A percentile compares a stretch with the other conserved stretches of the same genome.
phyloP scores from a whole-genome alignment of 2,888 invertebrate species.

The Marasmarcha lunaedactyla region DNA sequence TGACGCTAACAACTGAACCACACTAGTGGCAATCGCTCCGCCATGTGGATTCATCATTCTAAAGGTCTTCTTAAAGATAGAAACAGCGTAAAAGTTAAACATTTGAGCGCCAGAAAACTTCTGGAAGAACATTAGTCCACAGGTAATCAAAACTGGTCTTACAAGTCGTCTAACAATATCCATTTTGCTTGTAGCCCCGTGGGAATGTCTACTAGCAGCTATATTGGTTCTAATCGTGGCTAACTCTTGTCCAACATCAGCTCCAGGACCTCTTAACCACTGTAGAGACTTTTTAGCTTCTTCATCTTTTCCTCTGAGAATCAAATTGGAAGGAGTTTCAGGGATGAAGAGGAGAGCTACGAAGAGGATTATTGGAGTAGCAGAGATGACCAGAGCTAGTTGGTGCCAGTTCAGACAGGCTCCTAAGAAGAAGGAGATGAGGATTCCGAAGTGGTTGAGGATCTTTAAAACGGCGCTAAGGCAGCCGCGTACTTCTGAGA shows the following conservation, averaged over 20 bases:
- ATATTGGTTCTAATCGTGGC: constrained; percentile 79
- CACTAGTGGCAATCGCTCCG: constrained; percentile 85
- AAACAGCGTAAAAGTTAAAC: constrained; percentile 86
- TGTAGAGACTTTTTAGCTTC: constrained; percentile 81
- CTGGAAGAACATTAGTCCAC: constrained; percentile 91
- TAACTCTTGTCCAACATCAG: constrained; percentile 81
- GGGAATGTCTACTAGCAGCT: constrained; percentile 51
- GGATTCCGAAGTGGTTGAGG: constrained; percentile 84
- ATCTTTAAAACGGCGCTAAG: constrained; percentile 89
- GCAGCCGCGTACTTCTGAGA: constrained; percentile 86
- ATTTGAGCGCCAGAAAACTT: constrained; percentile 85
- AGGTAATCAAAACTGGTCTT: constrained; percentile 83
- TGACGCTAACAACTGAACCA: constrained; percentile 86
- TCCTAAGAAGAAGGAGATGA: constrained; percentile 85
- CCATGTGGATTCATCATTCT: constrained; percentile 83
- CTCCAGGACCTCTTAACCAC: constrained; percentile 83
- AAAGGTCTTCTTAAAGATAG: constrained; percentile 87
- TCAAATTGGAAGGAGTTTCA: constrained; percentile 88
- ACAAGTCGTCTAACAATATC: constrained; percentile 51
- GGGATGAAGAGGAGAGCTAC: constrained; percentile 82
- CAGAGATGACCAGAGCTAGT: constrained; percentile 81
- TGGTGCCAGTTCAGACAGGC: constrained; percentile 86
- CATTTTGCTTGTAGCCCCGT: constrained; percentile 38
- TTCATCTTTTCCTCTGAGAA: constrained; percentile 79
- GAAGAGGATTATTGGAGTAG: constrained; percentile 82